Evolutionary conservation across 2,113 vertebrate species (phyloP).

Genomic region (Lasiurus borealis): DNA sequence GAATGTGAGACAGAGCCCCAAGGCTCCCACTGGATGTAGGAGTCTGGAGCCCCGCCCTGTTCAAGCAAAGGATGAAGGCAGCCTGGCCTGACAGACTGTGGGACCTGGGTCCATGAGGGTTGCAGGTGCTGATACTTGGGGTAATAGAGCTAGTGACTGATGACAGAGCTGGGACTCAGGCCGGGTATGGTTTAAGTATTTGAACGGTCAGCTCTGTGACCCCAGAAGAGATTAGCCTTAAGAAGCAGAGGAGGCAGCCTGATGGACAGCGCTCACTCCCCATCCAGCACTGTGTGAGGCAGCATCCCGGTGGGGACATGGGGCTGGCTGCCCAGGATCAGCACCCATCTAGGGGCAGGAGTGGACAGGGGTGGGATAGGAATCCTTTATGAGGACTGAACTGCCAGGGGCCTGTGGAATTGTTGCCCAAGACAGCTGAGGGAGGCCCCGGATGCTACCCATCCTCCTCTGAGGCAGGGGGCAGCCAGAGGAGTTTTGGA

Average conservation of each 20-base stretch:
- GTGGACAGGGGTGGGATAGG: too few species aligned
- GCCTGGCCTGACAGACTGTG: neutral
- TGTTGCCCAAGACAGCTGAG: neutral
- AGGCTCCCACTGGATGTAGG: neutral
- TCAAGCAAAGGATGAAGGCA: neutral
- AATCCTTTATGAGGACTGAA: neutral
- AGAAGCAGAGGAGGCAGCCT: neutral
- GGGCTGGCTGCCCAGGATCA: neutral
- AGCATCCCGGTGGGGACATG: rapidly evolving
- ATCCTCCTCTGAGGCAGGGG: neutral
- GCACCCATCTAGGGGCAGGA: neutral
- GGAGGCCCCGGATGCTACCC: too few species aligned
- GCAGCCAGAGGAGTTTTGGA: neutral
- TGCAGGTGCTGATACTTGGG: neutral
- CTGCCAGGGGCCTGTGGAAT: neutral
- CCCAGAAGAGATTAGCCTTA: neutral
- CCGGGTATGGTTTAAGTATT: neutral
- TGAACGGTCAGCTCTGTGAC: neutral
- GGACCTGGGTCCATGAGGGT: too few species aligned
- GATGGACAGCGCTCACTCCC: neutral
- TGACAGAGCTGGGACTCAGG: neutral
- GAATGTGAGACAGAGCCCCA: neutral
- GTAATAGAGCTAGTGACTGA: neutral
- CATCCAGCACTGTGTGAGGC: neutral
- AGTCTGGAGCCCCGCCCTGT: neutral